These are phyloP conservation scores for Remorina albescens DNA, from an alignment of 2,797 vertebrate genomes.

Conservation along the genomic window DNA sequence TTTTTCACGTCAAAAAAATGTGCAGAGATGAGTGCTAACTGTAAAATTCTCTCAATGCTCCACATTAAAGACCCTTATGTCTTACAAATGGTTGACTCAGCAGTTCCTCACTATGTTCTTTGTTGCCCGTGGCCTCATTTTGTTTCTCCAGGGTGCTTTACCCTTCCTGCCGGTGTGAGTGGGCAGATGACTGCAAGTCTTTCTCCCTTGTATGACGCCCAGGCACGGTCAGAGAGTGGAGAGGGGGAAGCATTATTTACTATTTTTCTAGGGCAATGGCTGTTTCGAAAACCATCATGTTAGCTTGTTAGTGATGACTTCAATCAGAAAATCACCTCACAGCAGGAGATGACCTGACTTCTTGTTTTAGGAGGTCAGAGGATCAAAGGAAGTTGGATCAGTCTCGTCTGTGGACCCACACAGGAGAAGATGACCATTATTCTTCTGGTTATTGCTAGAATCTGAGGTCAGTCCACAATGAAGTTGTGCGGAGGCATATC, in stretches of 20 bases:
- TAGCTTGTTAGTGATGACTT: constrained; percentile 16
- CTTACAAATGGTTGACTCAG: constrained; percentile 30
- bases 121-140: constrained; percentile 37
- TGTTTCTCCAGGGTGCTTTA: constrained; percentile 28
- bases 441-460: constrained; percentile 30
- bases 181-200: constrained; percentile 19
- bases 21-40: constrained; percentile 3
- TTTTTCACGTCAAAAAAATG: constrained; percentile 25
- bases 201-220: constrained; percentile 7
- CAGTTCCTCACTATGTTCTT: constrained; percentile 21
- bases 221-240: not conserved
- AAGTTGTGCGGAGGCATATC: constrained; percentile 8
- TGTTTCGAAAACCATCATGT: constrained; percentile 19
- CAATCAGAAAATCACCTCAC: constrained; percentile 22
- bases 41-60: constrained; percentile 16
- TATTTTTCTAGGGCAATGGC: constrained; percentile 13
- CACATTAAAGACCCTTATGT: constrained; percentile 25
- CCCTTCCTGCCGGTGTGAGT: constrained; percentile 2
- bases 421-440: constrained; percentile 34
- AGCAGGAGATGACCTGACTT: constrained; percentile 26
- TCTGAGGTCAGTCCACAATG: not conserved
- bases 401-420: constrained; percentile 12
- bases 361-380: constrained; percentile 27
- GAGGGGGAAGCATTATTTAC: constrained; percentile 5
- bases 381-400: constrained; percentile 36